Percentiles rank a stretch among this genome's conserved stretches.
These are phyloP conservation scores for Argyresthia goedartella DNA, from an alignment of 2,888 invertebrate species.

Conservation along the genomic window DNA sequence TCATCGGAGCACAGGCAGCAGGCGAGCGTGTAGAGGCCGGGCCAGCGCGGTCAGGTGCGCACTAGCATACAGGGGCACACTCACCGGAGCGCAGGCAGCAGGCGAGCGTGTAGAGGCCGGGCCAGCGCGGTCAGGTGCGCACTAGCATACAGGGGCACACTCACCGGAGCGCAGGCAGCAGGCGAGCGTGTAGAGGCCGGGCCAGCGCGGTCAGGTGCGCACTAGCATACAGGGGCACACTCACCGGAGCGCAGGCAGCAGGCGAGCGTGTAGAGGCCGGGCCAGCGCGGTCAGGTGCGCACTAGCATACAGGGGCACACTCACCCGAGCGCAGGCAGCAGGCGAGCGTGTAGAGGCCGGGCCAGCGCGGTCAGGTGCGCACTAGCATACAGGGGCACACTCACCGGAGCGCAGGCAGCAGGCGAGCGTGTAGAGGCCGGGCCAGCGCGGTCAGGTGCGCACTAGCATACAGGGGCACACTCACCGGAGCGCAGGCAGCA, in stretches of 20 bases:
- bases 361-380: constrained; percentile 78
- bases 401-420: constrained; percentile 88
- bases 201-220: constrained; percentile 95
- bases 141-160: too few species aligned
- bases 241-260: constrained; percentile 89
- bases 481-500: constrained; percentile 89
- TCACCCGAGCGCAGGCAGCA: constrained; percentile 89
- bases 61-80: background rate
- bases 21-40: constrained; percentile 91
- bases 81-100: constrained; percentile 88
- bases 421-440: constrained; percentile 91
- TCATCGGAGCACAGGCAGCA: constrained; percentile 89
- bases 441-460: constrained; percentile 91
- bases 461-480: too few species aligned
- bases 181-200: constrained; percentile 91
- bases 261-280: constrained; percentile 91
- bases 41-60: constrained; percentile 78
- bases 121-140: constrained; percentile 95
- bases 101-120: constrained; percentile 91
- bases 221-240: too few species aligned
- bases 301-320: background rate
- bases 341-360: constrained; percentile 91
- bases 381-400: background rate
- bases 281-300: constrained; percentile 78
- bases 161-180: constrained; percentile 88